Percentiles rank a stretch among this genome's conserved stretches.
These are phyloP conservation scores for Lepidurus apus DNA, from an alignment of 1,140 invertebrate genomes.

Conservation along the genomic window DNA sequence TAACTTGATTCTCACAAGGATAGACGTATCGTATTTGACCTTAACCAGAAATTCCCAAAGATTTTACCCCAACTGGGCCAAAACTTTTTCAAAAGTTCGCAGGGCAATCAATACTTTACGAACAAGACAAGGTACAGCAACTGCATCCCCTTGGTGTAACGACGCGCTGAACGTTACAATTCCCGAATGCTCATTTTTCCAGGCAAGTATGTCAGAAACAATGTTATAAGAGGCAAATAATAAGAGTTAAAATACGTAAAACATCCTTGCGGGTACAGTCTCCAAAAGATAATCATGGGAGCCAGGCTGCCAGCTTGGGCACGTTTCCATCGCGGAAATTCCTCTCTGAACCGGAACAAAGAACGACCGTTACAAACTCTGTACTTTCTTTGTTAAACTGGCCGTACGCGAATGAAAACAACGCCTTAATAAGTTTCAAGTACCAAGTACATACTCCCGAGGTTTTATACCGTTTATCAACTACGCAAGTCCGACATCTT, in stretches of 20 bases:
- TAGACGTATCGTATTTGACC: background rate
- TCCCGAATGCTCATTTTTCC: background rate
- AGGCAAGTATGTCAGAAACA: background rate
- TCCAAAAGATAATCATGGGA: constrained; percentile 15
- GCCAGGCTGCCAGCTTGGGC: constrained; percentile 8
- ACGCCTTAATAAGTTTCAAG: background rate
- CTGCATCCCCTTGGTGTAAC: background rate
- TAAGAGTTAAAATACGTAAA: background rate
- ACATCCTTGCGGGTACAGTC: background rate
- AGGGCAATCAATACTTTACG: background rate
- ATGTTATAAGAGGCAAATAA: background rate
- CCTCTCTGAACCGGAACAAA: background rate
- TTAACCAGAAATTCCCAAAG: background rate
- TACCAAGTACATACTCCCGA: background rate
- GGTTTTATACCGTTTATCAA: background rate
- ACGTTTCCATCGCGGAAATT: background rate
- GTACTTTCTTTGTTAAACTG: background rate
- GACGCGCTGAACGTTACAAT: background rate
- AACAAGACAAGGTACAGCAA: background rate
- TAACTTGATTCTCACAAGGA: constrained; percentile 19
- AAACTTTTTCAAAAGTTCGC: background rate
- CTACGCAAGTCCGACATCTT: background rate
- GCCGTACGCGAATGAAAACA: background rate
- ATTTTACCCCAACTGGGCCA: background rate
- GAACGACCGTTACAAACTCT: background rate